These are phyloP conservation scores for Eupithecia insigniata DNA, from an alignment of 2,888 invertebrate genomes.

Conservation along the genomic window DNA sequence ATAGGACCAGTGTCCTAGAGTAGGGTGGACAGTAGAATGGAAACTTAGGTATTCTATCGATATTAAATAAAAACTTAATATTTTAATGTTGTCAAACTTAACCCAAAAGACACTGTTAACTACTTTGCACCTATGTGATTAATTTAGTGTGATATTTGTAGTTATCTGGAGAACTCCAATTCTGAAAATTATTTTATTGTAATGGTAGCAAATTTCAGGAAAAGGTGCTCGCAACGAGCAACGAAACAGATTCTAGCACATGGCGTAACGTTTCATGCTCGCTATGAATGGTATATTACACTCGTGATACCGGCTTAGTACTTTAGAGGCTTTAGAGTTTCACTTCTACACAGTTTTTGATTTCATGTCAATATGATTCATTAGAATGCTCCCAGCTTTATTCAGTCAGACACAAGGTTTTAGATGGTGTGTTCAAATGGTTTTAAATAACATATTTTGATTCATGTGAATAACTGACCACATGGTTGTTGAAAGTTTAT, in stretches of 20 bases:
- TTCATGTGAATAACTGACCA: conserved; percentile 41
- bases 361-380: conserved; percentile 74
- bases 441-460: conserved; percentile 69
- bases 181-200: no score
- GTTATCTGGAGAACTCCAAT: no score
- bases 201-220: no score
- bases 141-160: no score
- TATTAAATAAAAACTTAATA: neutral
- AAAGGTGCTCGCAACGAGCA: no score
- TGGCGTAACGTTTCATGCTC: no score
- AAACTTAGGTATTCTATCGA: conserved; percentile 1
- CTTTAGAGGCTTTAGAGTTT: no score
- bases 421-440: conserved; percentile 60
- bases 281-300: no score
- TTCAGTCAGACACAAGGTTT: conserved; percentile 45
- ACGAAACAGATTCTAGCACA: no score
- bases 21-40: neutral
- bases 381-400: conserved; percentile 68
- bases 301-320: no score
- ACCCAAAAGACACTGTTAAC: neutral
- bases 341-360: conserved; percentile 2
- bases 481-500: neutral
- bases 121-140: no score
- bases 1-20: conserved; percentile 46
- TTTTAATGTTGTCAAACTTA: neutral